phyloP scores from a whole-genome alignment of 2,797 vertebrate species.

The Anabacerthia variegaticeps region DNA sequence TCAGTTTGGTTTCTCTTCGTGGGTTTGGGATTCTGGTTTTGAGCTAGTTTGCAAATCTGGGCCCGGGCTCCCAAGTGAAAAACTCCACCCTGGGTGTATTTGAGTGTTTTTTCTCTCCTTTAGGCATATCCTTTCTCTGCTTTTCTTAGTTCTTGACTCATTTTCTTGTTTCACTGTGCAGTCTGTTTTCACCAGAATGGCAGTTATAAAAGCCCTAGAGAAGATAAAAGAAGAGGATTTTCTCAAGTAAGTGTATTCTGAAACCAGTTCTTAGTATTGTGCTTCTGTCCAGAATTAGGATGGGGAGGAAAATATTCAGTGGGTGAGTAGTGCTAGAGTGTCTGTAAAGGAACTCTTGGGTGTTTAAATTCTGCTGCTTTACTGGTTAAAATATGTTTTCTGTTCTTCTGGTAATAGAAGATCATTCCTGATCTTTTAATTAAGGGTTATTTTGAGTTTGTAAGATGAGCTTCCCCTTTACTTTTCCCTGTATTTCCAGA shows the following conservation, averaged over 20 bases:
- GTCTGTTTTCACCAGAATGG: conserved; percentile 98
- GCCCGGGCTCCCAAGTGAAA: neutral
- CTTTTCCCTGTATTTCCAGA: neutral
- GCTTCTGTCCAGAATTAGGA: conserved; percentile 2
- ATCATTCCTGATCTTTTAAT: neutral
- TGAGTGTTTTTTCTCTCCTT: neutral
- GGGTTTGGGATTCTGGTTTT: neutral
- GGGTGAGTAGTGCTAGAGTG: neutral
- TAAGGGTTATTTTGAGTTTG: neutral
- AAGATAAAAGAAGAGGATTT: conserved; percentile 90
- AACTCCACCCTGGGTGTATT: neutral
- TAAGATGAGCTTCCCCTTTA: neutral
- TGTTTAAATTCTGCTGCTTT: conserved; percentile 33
- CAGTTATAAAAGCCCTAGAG: conserved; percentile 94
- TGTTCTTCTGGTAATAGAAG: conserved; percentile 1
- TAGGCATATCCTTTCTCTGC: conserved; percentile 36
- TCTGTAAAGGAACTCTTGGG: neutral
- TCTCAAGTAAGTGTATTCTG: conserved; percentile 78
- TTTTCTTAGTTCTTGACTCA: conserved; percentile 38
- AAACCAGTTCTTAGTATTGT: conserved; percentile 34
- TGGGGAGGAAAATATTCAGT: neutral
- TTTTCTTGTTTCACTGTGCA: conserved; percentile 73
- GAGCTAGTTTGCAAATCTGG: neutral
- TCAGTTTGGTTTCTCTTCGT: neutral
- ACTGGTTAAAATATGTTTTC: neutral